Base-by-base conservation (phyloP, 2,797 vertebrate genomes). In the Loriculus beryllinus region DNA sequence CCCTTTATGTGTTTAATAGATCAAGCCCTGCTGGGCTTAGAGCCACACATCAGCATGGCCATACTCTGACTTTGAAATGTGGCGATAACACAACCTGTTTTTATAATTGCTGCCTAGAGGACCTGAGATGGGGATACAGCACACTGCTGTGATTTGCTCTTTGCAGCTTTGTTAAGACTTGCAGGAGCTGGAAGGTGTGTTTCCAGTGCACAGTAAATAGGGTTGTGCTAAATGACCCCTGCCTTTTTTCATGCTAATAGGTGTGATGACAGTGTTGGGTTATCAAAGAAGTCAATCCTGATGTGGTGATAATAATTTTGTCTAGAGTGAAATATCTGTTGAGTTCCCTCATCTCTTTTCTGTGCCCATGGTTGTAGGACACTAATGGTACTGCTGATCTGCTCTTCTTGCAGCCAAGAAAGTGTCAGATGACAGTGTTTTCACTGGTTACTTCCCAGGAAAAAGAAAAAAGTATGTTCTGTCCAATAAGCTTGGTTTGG, bases 401-500 rank as follows among this genome's bases (percentile, higher is more conserved):
- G 33, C 39, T 83, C 42, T 95, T 45, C 54, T 90, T 84, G 51
- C 45, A 89, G 87, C 72, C 86, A 60, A 60, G 79, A 90, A 96
- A 97, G 86, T 88, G 91, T 94, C 92, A 96, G 87, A 84, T 57
- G 85, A 96, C 85, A 92, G 85, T 79, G 84, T 85, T 92, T 97
- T 96, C 88, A 82, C 82, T 51, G 48, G 78, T 90, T 97, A 70
- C 69, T 82, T 90, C 81, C 70, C 78, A 96, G 85, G 68, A 85
- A 96, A 97, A 65, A 85, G 95, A 97, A 72, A 65, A 96, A 47
- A 2, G 7, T 95, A 65, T 96, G 90, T 96, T 96, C 86, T 76
- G 47, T 90, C 93, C 89, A 95, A 72, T 93, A 95, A 93, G 65
- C 90, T 96, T 97, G 93, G 90, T 95, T 96, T 97, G 93, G 95